Evolutionary conservation across 2,113 vertebrate genomes (phyloP), one percentile per base, ranked within the genome.

Genomic region (Lampris incognitus): DNA sequence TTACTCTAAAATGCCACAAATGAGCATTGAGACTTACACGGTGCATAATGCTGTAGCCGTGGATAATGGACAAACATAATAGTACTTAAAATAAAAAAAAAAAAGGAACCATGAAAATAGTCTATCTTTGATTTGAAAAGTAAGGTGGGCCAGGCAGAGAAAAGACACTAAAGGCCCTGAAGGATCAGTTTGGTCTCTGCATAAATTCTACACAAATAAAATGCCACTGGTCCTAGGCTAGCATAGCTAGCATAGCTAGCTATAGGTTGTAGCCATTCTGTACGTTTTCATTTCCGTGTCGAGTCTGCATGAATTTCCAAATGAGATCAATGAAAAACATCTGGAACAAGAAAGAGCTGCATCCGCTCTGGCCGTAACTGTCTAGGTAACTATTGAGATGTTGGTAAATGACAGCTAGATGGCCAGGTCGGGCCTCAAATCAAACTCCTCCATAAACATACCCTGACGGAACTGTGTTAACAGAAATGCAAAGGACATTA

Each of bases 191-290:
- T 72, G 71, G 44, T n/a, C 24, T 78, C 40, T 10, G 49, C 52
- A 44, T 64, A 37, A 58, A 59, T 52, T 72, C 77, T 38, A 51
- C 44, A 50, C 52, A 74, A 56, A 66, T 46, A 39, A 73, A 76
- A 58, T 82, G 81, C 75, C 78, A 78, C 81, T 55, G 61, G 57
- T 79, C 50, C 52, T 36, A 44, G 59, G 51, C 42, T 64, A 48
- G 42, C 7, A 38, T 4, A 5, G 24, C 24, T 24, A 24, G 24
- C 24, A 24, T 24, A 61, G 7, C 9, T 40, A 48, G 71, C 48
- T 40, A 5, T 38, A 50, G 24, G 0, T 24, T 60, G 6, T 11
- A 6, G 55, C 42, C 57, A 24, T 48, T 69, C 63, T 4, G 5
- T 48, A 48, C 9, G 50, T 9, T 39, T 52, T 24, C 9, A 9